phyloP scores from a whole-genome alignment of 2,113 vertebrate species.

The Symphodus melops region DNA sequence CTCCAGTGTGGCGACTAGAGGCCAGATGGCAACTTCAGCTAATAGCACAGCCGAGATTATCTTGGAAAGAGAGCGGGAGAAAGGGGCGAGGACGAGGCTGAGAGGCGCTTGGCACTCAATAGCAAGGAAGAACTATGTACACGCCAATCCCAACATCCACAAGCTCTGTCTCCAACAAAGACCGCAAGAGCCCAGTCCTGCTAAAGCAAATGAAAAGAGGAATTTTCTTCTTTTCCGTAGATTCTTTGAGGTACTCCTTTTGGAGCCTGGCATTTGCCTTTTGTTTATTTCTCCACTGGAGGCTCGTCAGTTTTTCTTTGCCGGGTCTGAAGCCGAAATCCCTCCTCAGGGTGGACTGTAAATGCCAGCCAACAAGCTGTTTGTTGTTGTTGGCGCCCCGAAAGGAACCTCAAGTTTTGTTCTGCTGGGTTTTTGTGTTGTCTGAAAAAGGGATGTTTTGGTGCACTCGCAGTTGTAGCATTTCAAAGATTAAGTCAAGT shows the following conservation, averaged over 20 bases:
- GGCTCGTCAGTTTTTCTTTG: constrained; percentile 54
- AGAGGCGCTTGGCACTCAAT: constrained; percentile 30
- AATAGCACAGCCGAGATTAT: constrained; percentile 59
- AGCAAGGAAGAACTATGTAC: constrained; percentile 7
- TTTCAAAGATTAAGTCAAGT: constrained; percentile 9
- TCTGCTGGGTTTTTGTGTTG: constrained; percentile 31
- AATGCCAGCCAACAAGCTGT: constrained; percentile 76
- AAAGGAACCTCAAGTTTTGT: constrained; percentile 43
- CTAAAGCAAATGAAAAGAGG: constrained; percentile 36
- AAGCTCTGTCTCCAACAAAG: constrained; percentile 19
- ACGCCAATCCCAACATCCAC: constrained; percentile 8
- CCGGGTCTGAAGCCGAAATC: constrained; percentile 54
- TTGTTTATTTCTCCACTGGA: constrained; percentile 61
- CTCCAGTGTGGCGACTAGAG: constrained; percentile 46
- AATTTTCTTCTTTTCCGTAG: constrained; percentile 23
- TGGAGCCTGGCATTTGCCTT: constrained; percentile 65
- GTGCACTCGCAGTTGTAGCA: background rate
- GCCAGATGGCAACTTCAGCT: constrained; percentile 52
- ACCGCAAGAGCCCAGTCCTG: constrained; percentile 1
- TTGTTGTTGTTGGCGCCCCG: constrained; percentile 56
- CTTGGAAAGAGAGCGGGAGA: constrained; percentile 31
- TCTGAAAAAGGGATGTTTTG: constrained; percentile 19
- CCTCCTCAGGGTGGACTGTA: constrained; percentile 66
- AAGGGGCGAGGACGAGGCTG: constrained; percentile 16
- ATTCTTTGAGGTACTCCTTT: constrained; percentile 58